These are phyloP conservation scores for Bedellia somnulentella DNA, from an alignment of 2,888 invertebrate species.

Conservation along the genomic window DNA sequence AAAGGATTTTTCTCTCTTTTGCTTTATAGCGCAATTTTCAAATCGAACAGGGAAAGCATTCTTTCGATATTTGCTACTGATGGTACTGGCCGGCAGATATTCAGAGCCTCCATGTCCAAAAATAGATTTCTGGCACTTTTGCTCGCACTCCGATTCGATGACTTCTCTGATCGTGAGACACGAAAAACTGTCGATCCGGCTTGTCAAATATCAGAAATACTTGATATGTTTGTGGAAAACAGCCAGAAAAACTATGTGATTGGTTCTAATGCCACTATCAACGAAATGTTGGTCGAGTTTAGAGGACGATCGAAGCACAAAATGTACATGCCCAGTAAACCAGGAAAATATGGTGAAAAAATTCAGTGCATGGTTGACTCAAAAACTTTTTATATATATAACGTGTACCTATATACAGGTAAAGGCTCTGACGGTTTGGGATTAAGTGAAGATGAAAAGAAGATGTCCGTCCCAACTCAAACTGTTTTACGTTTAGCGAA, in stretches of 20 bases:
- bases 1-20: not conserved
- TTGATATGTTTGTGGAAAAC: not conserved
- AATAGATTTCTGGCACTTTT: not conserved
- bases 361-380: too few relatives aligned
- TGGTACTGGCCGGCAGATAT: not conserved
- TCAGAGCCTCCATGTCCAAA: not conserved
- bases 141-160: not conserved
- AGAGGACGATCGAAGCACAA: too few relatives aligned
- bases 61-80: not conserved
- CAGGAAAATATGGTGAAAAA: too few relatives aligned
- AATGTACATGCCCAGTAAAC: too few relatives aligned
- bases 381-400: too few relatives aligned
- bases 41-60: not conserved
- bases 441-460: too few relatives aligned
- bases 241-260: not conserved
- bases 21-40: not conserved
- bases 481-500: too few relatives aligned
- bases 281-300: too few relatives aligned
- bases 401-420: too few relatives aligned
- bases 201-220: not conserved
- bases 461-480: too few relatives aligned
- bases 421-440: too few relatives aligned
- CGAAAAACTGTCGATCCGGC: not conserved
- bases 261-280: not conserved
- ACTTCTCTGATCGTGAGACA: not conserved